Conservation (phyloP, 2,113 vertebrate genomes). For the Symphodus melops region DNA sequence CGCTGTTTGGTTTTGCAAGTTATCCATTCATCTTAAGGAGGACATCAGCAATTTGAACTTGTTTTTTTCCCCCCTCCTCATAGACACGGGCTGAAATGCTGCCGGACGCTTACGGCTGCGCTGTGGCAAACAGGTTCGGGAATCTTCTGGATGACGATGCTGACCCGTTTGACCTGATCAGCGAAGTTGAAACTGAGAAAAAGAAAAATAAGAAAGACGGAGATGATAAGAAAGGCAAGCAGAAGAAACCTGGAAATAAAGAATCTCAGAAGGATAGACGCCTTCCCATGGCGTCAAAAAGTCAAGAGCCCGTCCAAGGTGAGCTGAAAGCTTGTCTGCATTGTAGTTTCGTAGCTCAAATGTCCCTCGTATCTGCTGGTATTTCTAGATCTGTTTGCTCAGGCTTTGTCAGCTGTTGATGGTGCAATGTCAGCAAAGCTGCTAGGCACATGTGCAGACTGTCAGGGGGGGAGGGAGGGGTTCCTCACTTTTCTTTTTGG, state of each 20-base stretch:
- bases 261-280: conserved; percentile 85
- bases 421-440: conserved; percentile 38
- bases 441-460: conserved; percentile 26
- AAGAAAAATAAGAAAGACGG: conserved; percentile 70
- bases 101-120: conserved; percentile 85
- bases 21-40: neutral
- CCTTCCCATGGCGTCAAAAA: neutral
- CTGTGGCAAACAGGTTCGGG: conserved; percentile 89
- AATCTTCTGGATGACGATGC: conserved; percentile 90
- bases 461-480: conserved; percentile 13
- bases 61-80: neutral
- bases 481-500: neutral
- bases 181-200: conserved; percentile 74
- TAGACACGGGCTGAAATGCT: conserved; percentile 56
- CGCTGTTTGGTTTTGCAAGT: neutral
- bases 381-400: conserved; percentile 30
- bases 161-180: conserved; percentile 90
- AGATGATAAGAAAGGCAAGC: conserved; percentile 75
- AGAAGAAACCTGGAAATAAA: conserved; percentile 75
- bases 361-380: conserved; percentile 8
- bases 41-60: neutral
- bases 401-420: conserved; percentile 54
- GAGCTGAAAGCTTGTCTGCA: neutral
- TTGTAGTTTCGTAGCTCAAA: neutral
- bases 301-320: conserved; percentile 43